Conservation (phyloP, 2,888 invertebrate species). For the Coremacera marginata region DNA sequence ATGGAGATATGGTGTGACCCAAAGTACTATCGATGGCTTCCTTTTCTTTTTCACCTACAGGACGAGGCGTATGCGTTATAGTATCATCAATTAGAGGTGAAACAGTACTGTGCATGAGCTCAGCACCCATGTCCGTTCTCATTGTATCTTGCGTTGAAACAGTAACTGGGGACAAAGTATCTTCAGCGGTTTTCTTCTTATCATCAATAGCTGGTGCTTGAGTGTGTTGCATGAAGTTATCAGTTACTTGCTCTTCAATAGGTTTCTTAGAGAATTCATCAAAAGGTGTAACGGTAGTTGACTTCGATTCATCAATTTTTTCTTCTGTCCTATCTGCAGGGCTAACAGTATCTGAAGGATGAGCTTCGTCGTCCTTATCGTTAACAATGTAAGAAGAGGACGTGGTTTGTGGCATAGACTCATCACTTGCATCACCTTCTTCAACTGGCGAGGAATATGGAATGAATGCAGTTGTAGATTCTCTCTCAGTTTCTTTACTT, state of each 20-base stretch:
- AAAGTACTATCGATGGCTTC: background rate
- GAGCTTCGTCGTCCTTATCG: conserved; percentile 33
- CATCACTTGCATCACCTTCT: conserved; percentile 24
- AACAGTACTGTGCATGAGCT: too few species aligned
- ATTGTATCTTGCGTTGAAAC: conserved; percentile 30
- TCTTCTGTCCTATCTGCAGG: conserved; percentile 17
- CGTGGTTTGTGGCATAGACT: conserved; percentile 46
- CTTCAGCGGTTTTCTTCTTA: conserved; percentile 3
- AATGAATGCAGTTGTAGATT: background rate
- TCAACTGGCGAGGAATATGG: background rate
- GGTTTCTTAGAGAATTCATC: background rate
- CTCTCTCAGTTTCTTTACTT: conserved; percentile 36
- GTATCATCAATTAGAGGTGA: background rate
- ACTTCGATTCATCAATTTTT: background rate
- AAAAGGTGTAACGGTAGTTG: background rate
- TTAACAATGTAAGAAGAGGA: conserved; percentile 35
- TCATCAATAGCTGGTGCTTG: conserved; percentile 29
- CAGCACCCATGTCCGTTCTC: too few species aligned
- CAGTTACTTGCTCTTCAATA: background rate
- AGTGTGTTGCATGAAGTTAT: background rate
- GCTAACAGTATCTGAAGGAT: background rate
- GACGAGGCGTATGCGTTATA: conserved; percentile 11
- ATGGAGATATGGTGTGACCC: background rate
- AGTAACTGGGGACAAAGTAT: background rate
- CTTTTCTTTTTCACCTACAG: conserved; percentile 36